These are phyloP conservation scores for Pachycephala philippinensis DNA, from an alignment of 2,113 vertebrate species.

Conservation along the genomic window DNA sequence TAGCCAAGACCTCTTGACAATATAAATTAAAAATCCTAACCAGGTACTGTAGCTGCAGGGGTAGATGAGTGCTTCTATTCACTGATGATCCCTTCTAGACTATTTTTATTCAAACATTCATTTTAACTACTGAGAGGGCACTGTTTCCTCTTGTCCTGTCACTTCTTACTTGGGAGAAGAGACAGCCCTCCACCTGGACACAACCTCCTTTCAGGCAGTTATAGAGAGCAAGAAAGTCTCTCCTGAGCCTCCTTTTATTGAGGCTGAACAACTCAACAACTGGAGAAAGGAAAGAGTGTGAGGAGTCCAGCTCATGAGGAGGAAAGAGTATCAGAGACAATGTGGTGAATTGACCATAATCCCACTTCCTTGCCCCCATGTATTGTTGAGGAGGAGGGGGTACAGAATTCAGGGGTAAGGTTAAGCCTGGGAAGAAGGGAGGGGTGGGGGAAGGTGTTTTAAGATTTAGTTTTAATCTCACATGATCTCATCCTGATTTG, in stretches of 20 bases:
- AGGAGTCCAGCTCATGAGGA: not conserved
- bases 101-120: not conserved
- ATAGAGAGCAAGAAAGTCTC: not conserved
- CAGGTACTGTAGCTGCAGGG: not conserved
- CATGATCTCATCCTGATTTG: not conserved
- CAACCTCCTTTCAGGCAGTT: no score
- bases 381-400: not conserved
- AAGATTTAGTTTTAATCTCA: not conserved
- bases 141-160: not conserved
- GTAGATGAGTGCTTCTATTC: not conserved
- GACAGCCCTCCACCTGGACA: no score
- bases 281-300: not conserved
- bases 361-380: not conserved
- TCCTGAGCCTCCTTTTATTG: not conserved
- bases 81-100: not conserved
- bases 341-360: rapidly evolving
- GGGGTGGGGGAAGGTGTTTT: not conserved
- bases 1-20: not conserved
- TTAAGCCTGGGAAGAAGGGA: not conserved
- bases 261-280: not conserved
- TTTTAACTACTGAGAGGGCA: not conserved
- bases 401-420: not conserved
- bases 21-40: not conserved
- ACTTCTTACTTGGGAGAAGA: not conserved
- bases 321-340: not conserved